Conservation (phyloP, 2,888 invertebrate genomes). For the Craniophora ligustri region DNA sequence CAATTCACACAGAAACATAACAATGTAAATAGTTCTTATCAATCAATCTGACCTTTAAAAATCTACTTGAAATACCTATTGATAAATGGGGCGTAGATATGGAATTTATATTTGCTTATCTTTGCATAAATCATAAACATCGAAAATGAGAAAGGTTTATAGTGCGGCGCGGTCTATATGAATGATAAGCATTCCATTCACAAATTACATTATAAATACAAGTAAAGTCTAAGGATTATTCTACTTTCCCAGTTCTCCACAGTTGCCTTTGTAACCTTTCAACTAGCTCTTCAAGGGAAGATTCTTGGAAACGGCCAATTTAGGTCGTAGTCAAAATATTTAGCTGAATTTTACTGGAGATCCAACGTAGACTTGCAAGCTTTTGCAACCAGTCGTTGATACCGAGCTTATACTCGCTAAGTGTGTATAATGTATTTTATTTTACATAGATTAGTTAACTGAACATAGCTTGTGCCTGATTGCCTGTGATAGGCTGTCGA, state of each 20-base stretch:
- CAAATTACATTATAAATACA: conserved; percentile 2
- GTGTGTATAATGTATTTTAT: too few relatives aligned
- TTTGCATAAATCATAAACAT: conserved; percentile 35
- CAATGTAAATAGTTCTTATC: conserved; percentile 15
- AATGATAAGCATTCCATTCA: conserved; percentile 34
- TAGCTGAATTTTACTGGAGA: too few relatives aligned
- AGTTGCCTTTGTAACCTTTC: too few relatives aligned
- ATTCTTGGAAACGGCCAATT: too few relatives aligned
- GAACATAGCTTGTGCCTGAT: too few relatives aligned
- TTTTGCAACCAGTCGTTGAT: too few relatives aligned
- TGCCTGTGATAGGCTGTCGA: neutral
- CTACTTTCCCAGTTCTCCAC: too few relatives aligned
- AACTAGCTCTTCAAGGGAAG: neutral
- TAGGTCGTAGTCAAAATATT: too few relatives aligned
- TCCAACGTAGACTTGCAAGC: too few relatives aligned
- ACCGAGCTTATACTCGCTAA: too few relatives aligned
- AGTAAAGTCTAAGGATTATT: neutral
- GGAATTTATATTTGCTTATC: conserved; percentile 23
- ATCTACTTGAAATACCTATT: conserved; percentile 27
- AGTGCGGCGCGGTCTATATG: conserved; percentile 10
- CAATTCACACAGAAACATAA: neutral
- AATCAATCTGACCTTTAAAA: conserved; percentile 32
- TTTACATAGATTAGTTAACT: too few relatives aligned
- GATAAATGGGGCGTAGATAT: conserved; percentile 36
- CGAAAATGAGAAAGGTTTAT: conserved; percentile 31